Evolutionary conservation across 1,140 invertebrate species (phyloP).

Genomic region (Drosophila yakuba): DNA sequence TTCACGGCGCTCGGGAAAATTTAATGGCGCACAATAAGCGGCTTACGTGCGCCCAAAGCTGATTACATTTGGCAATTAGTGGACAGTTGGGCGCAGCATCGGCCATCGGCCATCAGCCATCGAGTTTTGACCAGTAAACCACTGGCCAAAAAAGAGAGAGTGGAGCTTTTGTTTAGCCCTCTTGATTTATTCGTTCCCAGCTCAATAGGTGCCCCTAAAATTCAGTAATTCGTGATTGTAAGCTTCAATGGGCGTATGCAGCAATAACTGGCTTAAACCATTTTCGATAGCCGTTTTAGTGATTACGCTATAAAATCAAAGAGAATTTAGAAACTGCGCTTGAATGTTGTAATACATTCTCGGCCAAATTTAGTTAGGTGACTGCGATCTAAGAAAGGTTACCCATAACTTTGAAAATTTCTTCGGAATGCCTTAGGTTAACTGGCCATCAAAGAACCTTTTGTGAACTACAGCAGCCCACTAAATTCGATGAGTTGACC

Average conservation of each 20-base stretch:
- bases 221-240: background rate
- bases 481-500: constrained; percentile 28
- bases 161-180: constrained; percentile 23
- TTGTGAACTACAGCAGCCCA: background rate
- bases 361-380: too few species aligned
- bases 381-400: too few species aligned
- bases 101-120: background rate
- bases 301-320: too few species aligned
- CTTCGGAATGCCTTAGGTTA: constrained; percentile 3
- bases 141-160: constrained; percentile 14
- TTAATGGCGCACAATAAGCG: constrained; percentile 77
- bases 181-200: constrained; percentile 1
- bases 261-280: too few species aligned
- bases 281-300: too few species aligned
- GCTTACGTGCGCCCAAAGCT: constrained; percentile 72
- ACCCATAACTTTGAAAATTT: too few species aligned
- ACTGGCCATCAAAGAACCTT: constrained; percentile 2
- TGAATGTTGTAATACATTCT: too few species aligned
- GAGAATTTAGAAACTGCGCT: too few species aligned
- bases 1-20: constrained; percentile 51
- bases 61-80: constrained; percentile 81
- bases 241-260: too few species aligned
- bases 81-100: constrained; percentile 43
- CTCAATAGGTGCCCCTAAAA: constrained; percentile 1
- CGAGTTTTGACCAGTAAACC: background rate